Evolutionary conservation across 2,888 invertebrate genomes (phyloP), one percentile per base, ranked within the genome.

Genomic region (Acrocera orbiculus): DNA sequence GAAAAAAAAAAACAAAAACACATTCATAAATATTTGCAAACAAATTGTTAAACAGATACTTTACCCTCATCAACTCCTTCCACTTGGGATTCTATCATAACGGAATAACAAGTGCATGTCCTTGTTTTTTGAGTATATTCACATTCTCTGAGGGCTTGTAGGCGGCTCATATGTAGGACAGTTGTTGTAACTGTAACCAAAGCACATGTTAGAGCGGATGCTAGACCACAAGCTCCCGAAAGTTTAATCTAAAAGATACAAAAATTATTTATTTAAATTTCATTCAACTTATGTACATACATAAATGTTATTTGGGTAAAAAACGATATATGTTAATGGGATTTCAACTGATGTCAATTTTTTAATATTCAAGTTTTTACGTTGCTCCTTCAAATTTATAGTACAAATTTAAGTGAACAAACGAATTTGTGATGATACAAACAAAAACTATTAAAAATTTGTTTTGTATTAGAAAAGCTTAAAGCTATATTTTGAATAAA

Each of bases 91-190:
- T 80, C 76, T 2, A 76, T 67, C 5, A 77, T 65, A 47, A 76
- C 72, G 2, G 81, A 76, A 53, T 73, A 79, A 45, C 82, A 82
- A 19, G 80, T 81, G 52, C 83, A 61, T 0, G 81, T 81, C 40
- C 76, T 66, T 1, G 80, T 76, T 52, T 75, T 67, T 47, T 74
- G 73, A 1, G 82, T 83, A 56, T 85, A 87, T 48, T 83, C 81
- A 50, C 89, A 89, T 55, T 86, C 83, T 42, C 81, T 69, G 10
- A 89, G 59, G 0, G 83, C 82, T 60, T 89, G 87, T 27, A 89
- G 61, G 40, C 87, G 73, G 56, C 76, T 76, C 87, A 89, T 87
- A 57, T 89, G 89, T 46, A 87, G 76, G 22, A 89, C 85, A 0
- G 86, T 87, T 1, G 87, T 89, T 2, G 87, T 87, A 30, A 89